Evolutionary conservation across 2,113 vertebrate species (phyloP).

Genomic region (Asarcornis scutulata): DNA sequence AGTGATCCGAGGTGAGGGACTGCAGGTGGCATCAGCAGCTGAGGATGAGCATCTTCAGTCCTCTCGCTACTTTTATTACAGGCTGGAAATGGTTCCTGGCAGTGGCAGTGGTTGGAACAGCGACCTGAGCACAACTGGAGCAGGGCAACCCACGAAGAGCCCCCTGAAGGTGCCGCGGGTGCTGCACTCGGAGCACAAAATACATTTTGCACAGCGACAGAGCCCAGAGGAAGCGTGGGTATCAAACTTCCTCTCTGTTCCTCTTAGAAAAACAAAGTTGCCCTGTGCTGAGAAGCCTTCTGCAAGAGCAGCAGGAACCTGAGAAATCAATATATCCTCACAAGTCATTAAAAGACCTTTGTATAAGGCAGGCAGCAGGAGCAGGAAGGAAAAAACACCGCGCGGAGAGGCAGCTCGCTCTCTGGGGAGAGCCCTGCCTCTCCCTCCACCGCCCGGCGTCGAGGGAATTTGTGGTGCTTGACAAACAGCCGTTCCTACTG

Average conservation of each 20-base stretch:
- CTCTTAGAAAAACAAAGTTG: not conserved
- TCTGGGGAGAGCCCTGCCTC: not conserved
- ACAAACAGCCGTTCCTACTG: not conserved
- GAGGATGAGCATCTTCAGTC: not conserved
- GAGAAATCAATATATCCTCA: slow-evolving; percentile 14
- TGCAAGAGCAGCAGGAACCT: not conserved
- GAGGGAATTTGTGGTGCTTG: not conserved
- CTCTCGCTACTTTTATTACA: too few species aligned
- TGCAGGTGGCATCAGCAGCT: rapidly evolving
- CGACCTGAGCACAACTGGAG: rapidly evolving
- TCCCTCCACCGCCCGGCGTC: not conserved
- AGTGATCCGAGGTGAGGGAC: not conserved
- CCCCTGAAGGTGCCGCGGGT: not conserved
- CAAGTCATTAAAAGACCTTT: slow-evolving; percentile 19
- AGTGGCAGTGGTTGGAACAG: rapidly evolving
- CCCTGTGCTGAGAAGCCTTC: not conserved
- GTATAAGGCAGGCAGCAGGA: not conserved
- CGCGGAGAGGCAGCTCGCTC: not conserved
- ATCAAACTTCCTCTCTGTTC: not conserved
- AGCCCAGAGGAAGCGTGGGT: not conserved
- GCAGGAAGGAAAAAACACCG: slow-evolving; percentile 25
- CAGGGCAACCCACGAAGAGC: not conserved
- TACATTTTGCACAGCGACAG: not conserved
- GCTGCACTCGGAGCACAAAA: not conserved
- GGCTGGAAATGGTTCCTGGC: not conserved